Evolutionary conservation across 30 jellyfish, hydroid and myxozoan species (phyloP).

Genomic region (Pelagia noctiluca): DNA sequence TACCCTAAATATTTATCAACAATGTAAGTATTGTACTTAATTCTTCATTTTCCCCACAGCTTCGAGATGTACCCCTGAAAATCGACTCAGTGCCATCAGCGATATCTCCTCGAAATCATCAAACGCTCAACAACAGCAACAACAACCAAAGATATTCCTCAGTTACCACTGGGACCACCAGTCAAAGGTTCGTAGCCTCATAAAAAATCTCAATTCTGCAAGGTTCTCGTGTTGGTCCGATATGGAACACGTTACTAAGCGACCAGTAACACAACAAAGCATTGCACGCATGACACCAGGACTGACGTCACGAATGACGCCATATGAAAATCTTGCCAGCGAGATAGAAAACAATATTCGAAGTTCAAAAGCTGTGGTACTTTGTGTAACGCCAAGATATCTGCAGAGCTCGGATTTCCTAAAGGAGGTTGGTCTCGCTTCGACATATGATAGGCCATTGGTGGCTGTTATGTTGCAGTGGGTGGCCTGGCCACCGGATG

Average conservation of each 20-base stretch:
- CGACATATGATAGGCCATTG: constrained; percentile 26
- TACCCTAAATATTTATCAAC: too few relatives aligned
- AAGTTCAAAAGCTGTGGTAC: constrained; percentile 34
- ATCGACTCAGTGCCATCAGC: neutral
- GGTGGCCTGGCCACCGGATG: constrained; percentile 75
- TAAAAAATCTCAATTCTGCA: constrained; percentile 9
- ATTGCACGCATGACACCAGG: constrained; percentile 62
- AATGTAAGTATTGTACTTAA: too few relatives aligned
- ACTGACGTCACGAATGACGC: constrained; percentile 38
- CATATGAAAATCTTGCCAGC: constrained; percentile 51
- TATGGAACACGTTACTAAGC: constrained; percentile 65
- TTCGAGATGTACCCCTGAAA: neutral
- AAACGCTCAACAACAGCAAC: neutral
- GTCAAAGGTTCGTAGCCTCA: constrained; percentile 31
- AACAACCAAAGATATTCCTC: constrained; percentile 26
- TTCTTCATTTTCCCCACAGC: neutral
- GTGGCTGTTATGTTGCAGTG: constrained; percentile 61
- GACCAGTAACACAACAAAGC: constrained; percentile 64
- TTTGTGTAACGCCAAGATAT: constrained; percentile 52
- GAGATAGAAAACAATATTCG: constrained; percentile 49
- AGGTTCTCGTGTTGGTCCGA: constrained; percentile 59
- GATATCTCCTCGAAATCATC: neutral
- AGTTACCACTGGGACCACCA: constrained; percentile 80
- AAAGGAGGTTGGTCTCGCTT: constrained; percentile 59
- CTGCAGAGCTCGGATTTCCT: constrained; percentile 48